These are phyloP conservation scores for Dromius quadrimaculatus DNA, from an alignment of 2,888 invertebrate genomes.

Conservation along the genomic window DNA sequence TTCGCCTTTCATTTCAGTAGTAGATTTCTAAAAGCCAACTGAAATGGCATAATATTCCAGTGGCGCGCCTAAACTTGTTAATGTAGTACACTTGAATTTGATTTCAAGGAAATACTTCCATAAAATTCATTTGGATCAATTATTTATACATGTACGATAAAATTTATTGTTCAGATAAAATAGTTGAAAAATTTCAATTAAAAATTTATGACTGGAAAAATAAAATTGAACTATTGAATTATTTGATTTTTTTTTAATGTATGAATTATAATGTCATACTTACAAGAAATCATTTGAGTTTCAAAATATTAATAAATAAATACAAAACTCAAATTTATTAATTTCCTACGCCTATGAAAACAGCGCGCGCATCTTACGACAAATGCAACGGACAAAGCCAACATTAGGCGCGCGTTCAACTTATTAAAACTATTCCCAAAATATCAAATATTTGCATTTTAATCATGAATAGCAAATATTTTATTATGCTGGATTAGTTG, in stretches of 20 bases:
- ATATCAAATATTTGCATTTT: not conserved
- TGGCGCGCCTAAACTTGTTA: not conserved
- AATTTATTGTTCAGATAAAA: not conserved
- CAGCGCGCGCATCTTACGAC: slow-evolving; percentile 41
- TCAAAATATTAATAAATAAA: not conserved
- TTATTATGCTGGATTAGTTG: too few relatives aligned
- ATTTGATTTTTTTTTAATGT: not conserved
- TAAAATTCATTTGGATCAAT: not conserved
- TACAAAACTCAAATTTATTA: not conserved
- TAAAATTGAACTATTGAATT: not conserved
- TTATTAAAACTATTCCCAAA: slow-evolving; percentile 29
- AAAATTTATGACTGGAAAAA: not conserved
- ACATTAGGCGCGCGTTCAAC: slow-evolving; percentile 45
- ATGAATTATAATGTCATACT: not conserved
- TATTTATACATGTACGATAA: not conserved
- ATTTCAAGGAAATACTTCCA: not conserved
- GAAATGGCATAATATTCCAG: slow-evolving; percentile 44
- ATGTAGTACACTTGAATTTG: not conserved
- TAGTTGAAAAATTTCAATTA: not conserved
- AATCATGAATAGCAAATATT: not conserved
- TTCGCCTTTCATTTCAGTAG: slow-evolving; percentile 49
- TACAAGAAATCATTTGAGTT: not conserved
- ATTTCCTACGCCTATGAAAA: slow-evolving; percentile 26
- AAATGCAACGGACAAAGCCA: slow-evolving; percentile 44
- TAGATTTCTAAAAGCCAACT: slow-evolving; percentile 48